A percentile compares a stretch with the other conserved stretches of the same genome.
Conservation (phyloP, 1,140 invertebrate species). For the Drosophila orosa region DNA sequence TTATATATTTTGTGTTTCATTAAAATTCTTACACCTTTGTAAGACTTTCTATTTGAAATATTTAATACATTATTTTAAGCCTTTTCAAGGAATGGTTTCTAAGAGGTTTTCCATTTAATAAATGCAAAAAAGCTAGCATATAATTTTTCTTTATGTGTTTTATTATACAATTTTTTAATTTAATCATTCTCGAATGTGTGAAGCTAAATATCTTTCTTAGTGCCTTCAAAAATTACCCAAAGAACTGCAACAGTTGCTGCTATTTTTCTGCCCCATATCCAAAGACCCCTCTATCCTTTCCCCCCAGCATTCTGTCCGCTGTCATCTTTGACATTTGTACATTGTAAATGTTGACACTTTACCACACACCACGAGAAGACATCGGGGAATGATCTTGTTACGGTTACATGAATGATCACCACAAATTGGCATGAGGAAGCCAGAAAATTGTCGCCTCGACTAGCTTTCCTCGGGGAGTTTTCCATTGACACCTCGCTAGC, state of each 20-base stretch:
- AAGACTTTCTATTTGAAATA: neutral
- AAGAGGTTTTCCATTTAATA: neutral
- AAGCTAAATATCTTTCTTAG: neutral
- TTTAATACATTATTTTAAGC: neutral
- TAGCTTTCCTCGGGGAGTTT: constrained; percentile 31
- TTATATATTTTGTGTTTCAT: neutral
- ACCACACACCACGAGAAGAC: constrained; percentile 63
- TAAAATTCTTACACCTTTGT: neutral
- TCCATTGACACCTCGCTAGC: constrained; percentile 69
- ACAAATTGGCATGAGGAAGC: constrained; percentile 78
- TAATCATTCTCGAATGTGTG: too few relatives aligned
- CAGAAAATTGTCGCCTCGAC: constrained; percentile 52
- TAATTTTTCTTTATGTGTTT: too few relatives aligned
- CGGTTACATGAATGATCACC: constrained; percentile 81
- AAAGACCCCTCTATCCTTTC: neutral
- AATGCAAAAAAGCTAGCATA: too few relatives aligned
- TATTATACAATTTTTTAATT: too few relatives aligned
- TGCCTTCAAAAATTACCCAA: neutral
- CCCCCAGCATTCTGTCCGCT: constrained; percentile 37
- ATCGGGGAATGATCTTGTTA: constrained; percentile 72
- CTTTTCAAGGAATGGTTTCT: neutral
- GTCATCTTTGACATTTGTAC: constrained; percentile 80
- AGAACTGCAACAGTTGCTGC: constrained; percentile 58
- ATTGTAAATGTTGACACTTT: constrained; percentile 84
- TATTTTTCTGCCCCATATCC: constrained; percentile 16